A percentile compares a stretch with the other conserved stretches of the same genome.
These are phyloP conservation scores for Gavia stellata DNA, from an alignment of 2,113 vertebrate genomes.

Conservation along the genomic window DNA sequence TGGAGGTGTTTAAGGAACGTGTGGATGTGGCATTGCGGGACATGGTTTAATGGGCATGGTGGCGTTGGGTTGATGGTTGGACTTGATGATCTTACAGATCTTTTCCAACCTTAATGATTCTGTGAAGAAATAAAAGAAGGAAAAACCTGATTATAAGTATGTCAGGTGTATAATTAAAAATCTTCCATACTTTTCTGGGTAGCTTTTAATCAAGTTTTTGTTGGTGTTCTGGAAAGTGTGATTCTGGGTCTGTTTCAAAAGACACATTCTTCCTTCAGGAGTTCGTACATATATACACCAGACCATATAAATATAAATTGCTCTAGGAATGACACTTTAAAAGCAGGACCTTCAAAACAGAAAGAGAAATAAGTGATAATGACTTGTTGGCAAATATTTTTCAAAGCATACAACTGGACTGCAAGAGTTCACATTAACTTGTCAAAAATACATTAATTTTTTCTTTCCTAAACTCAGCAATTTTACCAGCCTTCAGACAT, in stretches of 20 bases:
- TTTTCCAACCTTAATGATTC: too few species aligned
- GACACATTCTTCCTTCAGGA: not conserved
- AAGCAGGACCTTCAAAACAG: not conserved
- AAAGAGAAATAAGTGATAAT: not conserved
- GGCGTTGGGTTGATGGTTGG: too few species aligned
- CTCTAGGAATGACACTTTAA: not conserved
- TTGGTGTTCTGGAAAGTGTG: not conserved
- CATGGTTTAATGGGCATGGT: too few species aligned
- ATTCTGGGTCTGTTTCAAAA: not conserved
- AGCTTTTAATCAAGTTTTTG: not conserved
- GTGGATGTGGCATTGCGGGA: too few species aligned
- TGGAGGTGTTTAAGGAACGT: too few species aligned
- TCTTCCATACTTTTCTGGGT: not conserved
- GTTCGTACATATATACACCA: not conserved
- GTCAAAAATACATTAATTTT: not conserved
- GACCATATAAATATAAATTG: not conserved
- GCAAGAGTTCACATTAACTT: not conserved
- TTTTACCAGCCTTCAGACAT: not conserved
- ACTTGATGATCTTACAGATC: too few species aligned
- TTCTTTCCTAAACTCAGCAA: not conserved
- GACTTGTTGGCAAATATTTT: conserved; percentile 10
- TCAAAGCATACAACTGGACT: not conserved
- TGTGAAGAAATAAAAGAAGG: not conserved
- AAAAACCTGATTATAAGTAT: not conserved
- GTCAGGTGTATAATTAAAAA: not conserved